Conservation (phyloP, 2,113 vertebrate genomes). For the Tamias sibiricus region DNA sequence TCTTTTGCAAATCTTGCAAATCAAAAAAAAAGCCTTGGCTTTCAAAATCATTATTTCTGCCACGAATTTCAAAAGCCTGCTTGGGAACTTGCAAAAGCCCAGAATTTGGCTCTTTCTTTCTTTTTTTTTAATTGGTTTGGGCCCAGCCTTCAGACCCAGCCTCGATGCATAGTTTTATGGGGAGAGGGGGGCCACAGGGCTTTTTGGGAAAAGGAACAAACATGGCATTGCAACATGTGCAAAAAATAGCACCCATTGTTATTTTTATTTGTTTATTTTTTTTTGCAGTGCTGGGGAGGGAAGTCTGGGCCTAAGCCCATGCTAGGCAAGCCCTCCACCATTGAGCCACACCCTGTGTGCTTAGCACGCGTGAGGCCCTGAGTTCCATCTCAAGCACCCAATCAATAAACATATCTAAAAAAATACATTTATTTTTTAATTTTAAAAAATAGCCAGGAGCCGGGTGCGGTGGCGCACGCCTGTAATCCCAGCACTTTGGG, state of each 20-base stretch:
- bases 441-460: no score
- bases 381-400: not conserved
- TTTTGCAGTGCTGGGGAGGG: no score
- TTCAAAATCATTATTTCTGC: conserved; percentile 43
- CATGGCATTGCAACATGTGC: not conserved
- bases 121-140: not conserved
- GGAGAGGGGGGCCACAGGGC: not conserved
- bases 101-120: not conserved
- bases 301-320: no score
- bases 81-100: not conserved
- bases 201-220: not conserved
- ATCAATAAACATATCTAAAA: not conserved
- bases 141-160: not conserved
- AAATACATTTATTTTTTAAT: no score
- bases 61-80: conserved; percentile 50
- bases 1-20: conserved; percentile 22
- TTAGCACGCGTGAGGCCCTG: no score
- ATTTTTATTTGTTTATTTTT: not conserved
- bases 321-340: no score
- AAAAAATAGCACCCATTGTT: not conserved
- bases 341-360: no score
- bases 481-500: no score
- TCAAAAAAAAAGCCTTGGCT: conserved; percentile 33
- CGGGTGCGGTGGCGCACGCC: no score
- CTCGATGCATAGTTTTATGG: not conserved